Percentiles rank a stretch among this genome's conserved stretches.
Evolutionary conservation across 1,140 invertebrate genomes (phyloP).

Genomic region (Campoletis sonorensis): DNA sequence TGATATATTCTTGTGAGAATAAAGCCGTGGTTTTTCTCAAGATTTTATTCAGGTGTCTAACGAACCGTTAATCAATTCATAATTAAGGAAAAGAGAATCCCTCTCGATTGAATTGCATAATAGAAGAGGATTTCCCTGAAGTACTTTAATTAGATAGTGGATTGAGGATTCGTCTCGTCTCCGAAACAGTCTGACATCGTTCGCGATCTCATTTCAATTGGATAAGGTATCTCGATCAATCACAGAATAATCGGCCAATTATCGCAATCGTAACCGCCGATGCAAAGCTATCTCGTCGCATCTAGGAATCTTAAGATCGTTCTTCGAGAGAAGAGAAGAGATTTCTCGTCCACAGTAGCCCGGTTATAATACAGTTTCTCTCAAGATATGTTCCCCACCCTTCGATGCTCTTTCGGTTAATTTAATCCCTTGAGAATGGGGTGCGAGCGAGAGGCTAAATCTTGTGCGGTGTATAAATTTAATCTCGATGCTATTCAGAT

Average conservation of each 20-base stretch:
- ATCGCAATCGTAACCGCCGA: slow-evolving; percentile 59
- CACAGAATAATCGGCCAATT: slow-evolving; percentile 57
- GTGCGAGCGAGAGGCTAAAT: slow-evolving; percentile 27
- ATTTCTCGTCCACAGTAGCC: slow-evolving; percentile 15
- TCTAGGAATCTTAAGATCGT: slow-evolving; percentile 50
- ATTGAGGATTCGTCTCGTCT: not conserved
- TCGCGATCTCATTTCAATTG: slow-evolving; percentile 51
- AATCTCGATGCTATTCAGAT: slow-evolving; percentile 32
- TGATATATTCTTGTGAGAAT: no score
- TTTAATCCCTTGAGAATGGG: slow-evolving; percentile 48
- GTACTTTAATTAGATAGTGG: slow-evolving; percentile 58
- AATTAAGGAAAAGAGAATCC: slow-evolving; percentile 17
- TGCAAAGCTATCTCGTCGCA: slow-evolving; percentile 58
- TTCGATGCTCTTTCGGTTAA: slow-evolving; percentile 46
- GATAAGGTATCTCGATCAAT: slow-evolving; percentile 58
- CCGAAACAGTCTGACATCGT: not conserved
- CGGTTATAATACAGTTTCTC: not conserved
- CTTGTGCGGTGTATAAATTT: not conserved
- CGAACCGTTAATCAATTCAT: slow-evolving; percentile 46
- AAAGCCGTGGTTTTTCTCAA: no score
- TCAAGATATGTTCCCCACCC: slow-evolving; percentile 4
- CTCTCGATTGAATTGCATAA: not conserved
- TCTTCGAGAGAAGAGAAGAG: not conserved
- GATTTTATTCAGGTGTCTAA: not conserved
- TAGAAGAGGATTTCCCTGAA: not conserved